Base-by-base conservation (phyloP, 2,888 invertebrate genomes). In the Cerastoderma edule region DNA sequence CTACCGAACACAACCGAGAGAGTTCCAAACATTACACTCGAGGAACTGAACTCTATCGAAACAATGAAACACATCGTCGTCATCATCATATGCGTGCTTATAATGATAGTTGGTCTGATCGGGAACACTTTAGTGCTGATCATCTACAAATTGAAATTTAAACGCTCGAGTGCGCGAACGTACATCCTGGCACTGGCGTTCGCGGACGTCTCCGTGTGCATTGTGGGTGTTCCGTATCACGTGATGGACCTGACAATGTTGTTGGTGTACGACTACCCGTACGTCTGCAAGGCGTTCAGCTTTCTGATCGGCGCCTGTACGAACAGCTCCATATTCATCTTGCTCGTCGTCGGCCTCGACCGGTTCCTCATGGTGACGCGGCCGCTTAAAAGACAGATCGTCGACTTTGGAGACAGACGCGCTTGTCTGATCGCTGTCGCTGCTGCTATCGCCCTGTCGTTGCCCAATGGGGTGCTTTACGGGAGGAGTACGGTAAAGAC, bases 301-400 rank as follows among this genome's bases (percentile, higher is more conserved):
- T 82, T 75, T 54, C 48, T 80, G 2, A 77, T 76, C 5, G 73
- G 76, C 28, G 56, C 76, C 2, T 70, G 75, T 27, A 68, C 76
- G 16, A 13, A 69, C 3, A 69, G 78, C 22, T 84, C 84, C 2
- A 70, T 78, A 46, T 80, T 83, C 16, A 68, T 83, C 19, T 56
- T 84, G 32, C 53, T 79, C 2, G 81, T 84, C 0, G 80, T 84
- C 27, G 78, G 80, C 0, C 53, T 84, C 1, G 84, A 84, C 30
- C 74, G 84, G 22, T 89, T 83, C 72, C 56, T 83, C 24, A 88
- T 86, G 50, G 83, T 89, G 0, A 87, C 88, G 32, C 74, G 79
- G 27, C 88, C 88, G 2, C 71, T 88, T 4, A 83, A 82, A 56
- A 74, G 68, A 28, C 88, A 89, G 57, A 77, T 89, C 22, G 46